Evolutionary conservation across 2,888 invertebrate genomes (phyloP), one percentile per base, ranked within the genome.

Genomic region (Netelia virgata): DNA sequence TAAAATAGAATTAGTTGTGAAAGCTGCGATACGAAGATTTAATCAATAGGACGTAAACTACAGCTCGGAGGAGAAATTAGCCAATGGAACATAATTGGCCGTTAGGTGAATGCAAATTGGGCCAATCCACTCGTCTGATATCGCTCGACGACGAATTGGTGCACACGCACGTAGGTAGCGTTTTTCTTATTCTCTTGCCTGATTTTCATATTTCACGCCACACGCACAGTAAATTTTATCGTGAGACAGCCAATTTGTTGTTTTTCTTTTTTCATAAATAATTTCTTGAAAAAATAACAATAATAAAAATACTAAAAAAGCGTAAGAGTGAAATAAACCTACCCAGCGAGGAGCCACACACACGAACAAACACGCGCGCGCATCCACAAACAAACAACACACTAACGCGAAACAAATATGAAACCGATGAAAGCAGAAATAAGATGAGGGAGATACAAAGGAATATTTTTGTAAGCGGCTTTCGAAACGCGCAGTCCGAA

Each of bases 381-480:
- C 63, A 28, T 23, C 57, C 28, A n/a, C 59, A 43, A 59, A 73
- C 64, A 69, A 63, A 70, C 41, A 23, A 59, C 16, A 70, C 1
- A 18, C 61, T 23, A 61, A 61, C 20, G 28, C 28, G 11, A 59
- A 68, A 59, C 43, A 55, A 43, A 69, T 59, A 68, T 16, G 28
- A 72, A 74, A 78, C 74, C 23, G 64, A 47, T 69, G 73, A 66
- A 66, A 85, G 70, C 18, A 72, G 75, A 73, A 78, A 74, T 43
- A 70, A 82, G 28, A 57, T 47, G 55, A 41, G 50, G 72, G 74
- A 61, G 59, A 82, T 70, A 61, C 83, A 86, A 82, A 85, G 74
- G 53, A 88, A 91, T 91, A 93, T 92, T 92, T 93, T 92, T 92
- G 90, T 93, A 92, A 87, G 88, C 90, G 88, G 92, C 91, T 91